Conservation (phyloP, 2,888 invertebrate species). For the Odontomyia ornata region DNA sequence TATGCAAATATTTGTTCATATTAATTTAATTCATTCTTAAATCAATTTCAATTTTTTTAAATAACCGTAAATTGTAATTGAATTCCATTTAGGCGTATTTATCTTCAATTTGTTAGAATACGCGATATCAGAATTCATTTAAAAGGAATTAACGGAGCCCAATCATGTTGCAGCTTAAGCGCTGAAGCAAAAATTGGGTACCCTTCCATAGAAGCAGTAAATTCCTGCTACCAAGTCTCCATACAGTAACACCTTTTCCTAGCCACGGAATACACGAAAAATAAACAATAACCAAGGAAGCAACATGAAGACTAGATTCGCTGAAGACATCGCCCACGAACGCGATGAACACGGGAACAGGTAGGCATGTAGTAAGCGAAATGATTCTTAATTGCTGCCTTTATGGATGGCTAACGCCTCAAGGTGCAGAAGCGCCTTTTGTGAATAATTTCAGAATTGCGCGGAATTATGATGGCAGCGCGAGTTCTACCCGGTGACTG, state of each 20-base stretch:
- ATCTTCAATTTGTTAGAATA: too few relatives aligned
- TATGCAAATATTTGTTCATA: too few relatives aligned
- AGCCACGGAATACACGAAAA: neutral
- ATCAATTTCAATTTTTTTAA: neutral
- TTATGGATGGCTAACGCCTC: constrained; percentile 30
- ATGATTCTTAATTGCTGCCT: constrained; percentile 40
- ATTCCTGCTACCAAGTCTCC: too few relatives aligned
- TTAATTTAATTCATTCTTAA: neutral
- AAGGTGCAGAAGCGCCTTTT: constrained; percentile 34
- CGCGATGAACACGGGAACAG: neutral
- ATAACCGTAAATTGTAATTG: neutral
- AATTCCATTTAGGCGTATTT: too few relatives aligned
- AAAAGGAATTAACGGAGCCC: too few relatives aligned
- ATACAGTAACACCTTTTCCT: neutral
- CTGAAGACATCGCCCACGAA: neutral
- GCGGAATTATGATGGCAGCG: constrained; percentile 36
- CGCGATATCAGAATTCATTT: too few relatives aligned
- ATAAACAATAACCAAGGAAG: neutral
- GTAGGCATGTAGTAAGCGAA: constrained; percentile 10
- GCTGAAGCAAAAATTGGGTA: too few relatives aligned
- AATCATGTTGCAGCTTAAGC: too few relatives aligned
- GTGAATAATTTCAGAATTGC: constrained; percentile 30
- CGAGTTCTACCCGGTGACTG: constrained; percentile 26
- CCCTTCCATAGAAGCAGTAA: too few relatives aligned
- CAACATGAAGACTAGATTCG: neutral